These are phyloP conservation scores for Platypus cylindrus DNA, from an alignment of 2,888 invertebrate genomes.

Conservation along the genomic window DNA sequence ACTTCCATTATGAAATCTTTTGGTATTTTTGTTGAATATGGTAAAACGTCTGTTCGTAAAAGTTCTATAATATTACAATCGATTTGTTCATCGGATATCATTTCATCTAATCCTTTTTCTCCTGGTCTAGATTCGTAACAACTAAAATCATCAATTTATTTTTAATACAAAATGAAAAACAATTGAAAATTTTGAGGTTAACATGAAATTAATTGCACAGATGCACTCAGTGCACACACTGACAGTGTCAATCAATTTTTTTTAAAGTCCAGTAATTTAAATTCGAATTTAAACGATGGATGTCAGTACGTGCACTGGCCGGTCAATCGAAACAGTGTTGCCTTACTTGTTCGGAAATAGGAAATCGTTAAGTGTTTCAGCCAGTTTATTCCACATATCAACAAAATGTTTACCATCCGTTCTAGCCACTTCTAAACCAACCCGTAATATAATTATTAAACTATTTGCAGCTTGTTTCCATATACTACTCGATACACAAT, in stretches of 20 bases:
- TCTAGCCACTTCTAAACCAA: conserved; percentile 79
- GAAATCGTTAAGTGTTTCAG: conserved; percentile 78
- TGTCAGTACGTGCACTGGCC: too few species aligned
- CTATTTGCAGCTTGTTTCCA: conserved; percentile 75
- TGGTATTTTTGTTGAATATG: conserved; percentile 65
- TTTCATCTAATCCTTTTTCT: conserved; percentile 46
- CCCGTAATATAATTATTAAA: conserved; percentile 62
- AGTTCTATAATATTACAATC: conserved; percentile 74
- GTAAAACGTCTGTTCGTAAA: conserved; percentile 67
- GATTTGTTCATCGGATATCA: conserved; percentile 59
- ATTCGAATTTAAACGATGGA: too few species aligned
- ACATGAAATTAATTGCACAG: neutral
- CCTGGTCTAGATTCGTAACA: conserved; percentile 35
- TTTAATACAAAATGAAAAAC: neutral
- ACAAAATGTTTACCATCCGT: conserved; percentile 59
- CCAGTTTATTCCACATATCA: conserved; percentile 77
- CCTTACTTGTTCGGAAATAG: conserved; percentile 73
- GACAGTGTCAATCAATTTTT: neutral
- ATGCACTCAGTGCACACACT: neutral
- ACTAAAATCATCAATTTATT: conserved; percentile 13
- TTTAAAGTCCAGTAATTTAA: conserved; percentile 1
- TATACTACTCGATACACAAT: conserved; percentile 63
- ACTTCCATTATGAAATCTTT: conserved; percentile 72
- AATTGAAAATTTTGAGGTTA: neutral
- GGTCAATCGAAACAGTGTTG: too few species aligned